Base-by-base conservation (phyloP, 37 sponge, comb jelly and placozoan genomes). In the Cliona cf. orientalis region DNA sequence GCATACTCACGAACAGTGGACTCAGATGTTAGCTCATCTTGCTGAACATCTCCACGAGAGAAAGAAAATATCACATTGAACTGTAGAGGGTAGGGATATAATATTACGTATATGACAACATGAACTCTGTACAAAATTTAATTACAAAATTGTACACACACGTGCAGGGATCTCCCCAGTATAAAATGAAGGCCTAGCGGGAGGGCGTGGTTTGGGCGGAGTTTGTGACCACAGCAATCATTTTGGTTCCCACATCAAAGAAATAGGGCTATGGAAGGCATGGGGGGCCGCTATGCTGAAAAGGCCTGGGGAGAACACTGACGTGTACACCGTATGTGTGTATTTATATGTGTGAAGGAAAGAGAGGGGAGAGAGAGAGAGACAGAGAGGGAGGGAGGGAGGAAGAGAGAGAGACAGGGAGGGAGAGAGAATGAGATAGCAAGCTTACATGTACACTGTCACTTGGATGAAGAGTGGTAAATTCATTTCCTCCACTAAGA, bases 31-130 rank as follows among this genome's bases (percentile, higher is more conserved):
- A 4, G 25, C 2, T 34, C 73, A 1, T 2, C 6, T 2, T 23
- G 32, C 36, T 29, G 28, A 6, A 82, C 5, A 29, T 82, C 82
- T 45, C 43, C 60, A 7, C 5, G 44, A 1, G 36, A 41, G 11
- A 82, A 42, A 4, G 63, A 32, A 35, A 82, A 72, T n/a, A 11
- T 31, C 32, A 82, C 64, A 33, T 33, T 32, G 1, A 82, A 61
- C 82, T 80, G 71, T 17, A 70, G 43, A 41, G 29, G 32, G 35
- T 29, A n/a, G 35, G 6, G 3, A 57, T 35, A 58, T 22, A 58
- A 38, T n/a, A 1, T 3, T 34, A 75, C 41, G 60, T 25, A 34
- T 59, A 74, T 55, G 1, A 46, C 21, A 37, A 58, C 61, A 17
- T 7, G 5, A 7, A 35, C 2, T 3, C n/a, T n/a, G n/a, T n/a